Evolutionary conservation across 2,113 vertebrate species (phyloP), one percentile per base, ranked within the genome.

Genomic region (Pteropus alecto): DNA sequence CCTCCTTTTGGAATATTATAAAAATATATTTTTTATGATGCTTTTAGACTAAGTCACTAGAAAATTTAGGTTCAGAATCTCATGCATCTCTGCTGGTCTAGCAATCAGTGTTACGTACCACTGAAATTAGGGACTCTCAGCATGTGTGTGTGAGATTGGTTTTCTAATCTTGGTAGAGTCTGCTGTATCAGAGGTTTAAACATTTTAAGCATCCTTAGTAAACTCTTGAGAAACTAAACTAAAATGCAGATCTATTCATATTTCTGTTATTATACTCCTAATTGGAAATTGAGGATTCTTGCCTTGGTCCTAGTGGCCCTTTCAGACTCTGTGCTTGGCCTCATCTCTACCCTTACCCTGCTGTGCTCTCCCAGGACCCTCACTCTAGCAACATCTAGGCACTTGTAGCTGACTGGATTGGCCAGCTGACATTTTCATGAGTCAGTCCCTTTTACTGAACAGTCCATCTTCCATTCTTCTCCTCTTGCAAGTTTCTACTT

Each of bases 21-120:
- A 97, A 83, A 95, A 48, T 48, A 48, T 48, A 1, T 51, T 15
- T 96, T 87, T 60, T 24, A 61, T 74, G 9, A 28, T 71, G 58
- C 24, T 95, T 90, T 86, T 95, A 85, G 93, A 95, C 63, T 54
- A 83, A 92, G 82, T 89, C 68, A 92, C 79, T 93, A 82, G 93
- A 98, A 95, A 97, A 43, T 87, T 81, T 43, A 77, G 65, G 63
- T 79, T 95, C 68, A 87, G 85, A 65, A 78, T 87, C 51, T 92
- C 65, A 86, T 51, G 91, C 63, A 79, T 86, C 30, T 96, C 73
- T 81, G 94, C 58, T 93, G 94, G 81, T 77, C 90, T 90, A 60
- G 65, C 56, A 88, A 94, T 48, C 76, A 96, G 30, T 73, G 86
- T 93, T 91, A 90, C 0, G 26, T 94, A 74, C 54, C 58, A 51